Evolutionary conservation across 2,797 vertebrate genomes (phyloP).

Genomic region (Chaunax sp.): DNA sequence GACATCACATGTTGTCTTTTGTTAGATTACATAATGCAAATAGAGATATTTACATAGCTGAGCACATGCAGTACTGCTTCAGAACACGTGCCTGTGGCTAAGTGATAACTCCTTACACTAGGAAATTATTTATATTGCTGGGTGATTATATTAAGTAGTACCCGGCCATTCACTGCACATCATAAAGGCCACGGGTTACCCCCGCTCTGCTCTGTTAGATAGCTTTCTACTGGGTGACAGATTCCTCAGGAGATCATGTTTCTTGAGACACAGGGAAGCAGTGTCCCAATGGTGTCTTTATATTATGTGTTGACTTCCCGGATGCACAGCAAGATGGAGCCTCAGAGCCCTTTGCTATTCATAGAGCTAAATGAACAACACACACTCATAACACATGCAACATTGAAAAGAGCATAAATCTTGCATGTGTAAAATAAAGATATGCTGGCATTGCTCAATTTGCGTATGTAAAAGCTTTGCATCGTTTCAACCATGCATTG

Average conservation of each 20-base stretch:
- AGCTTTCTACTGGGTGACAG: conserved; percentile 58
- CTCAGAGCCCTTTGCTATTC: conserved; percentile 34
- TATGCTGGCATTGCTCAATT: conserved; percentile 8
- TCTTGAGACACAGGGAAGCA: conserved; percentile 67
- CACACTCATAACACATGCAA: conserved; percentile 6
- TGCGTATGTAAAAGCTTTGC: conserved; percentile 33
- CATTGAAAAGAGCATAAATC: conserved; percentile 12
- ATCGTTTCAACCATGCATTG: conserved; percentile 44
- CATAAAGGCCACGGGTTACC: conserved; percentile 52
- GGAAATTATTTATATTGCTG: conserved; percentile 61
- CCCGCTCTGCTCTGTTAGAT: conserved; percentile 43
- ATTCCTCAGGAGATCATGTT: conserved; percentile 76
- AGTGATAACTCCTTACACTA: conserved; percentile 49
- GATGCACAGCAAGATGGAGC: conserved; percentile 27
- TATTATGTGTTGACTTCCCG: conserved; percentile 55
- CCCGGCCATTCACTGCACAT: conserved; percentile 53
- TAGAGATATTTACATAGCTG: neutral
- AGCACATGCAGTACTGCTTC: conserved; percentile 9
- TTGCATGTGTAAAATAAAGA: conserved; percentile 41
- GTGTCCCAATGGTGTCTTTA: conserved; percentile 61
- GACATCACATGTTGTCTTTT: neutral
- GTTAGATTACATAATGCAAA: neutral
- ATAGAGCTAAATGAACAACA: conserved; percentile 39
- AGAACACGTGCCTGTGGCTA: conserved; percentile 37
- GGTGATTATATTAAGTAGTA: conserved; percentile 62